These are phyloP conservation scores for Anadara kagoshimensis DNA, from an alignment of 1,140 invertebrate genomes.

Conservation along the genomic window DNA sequence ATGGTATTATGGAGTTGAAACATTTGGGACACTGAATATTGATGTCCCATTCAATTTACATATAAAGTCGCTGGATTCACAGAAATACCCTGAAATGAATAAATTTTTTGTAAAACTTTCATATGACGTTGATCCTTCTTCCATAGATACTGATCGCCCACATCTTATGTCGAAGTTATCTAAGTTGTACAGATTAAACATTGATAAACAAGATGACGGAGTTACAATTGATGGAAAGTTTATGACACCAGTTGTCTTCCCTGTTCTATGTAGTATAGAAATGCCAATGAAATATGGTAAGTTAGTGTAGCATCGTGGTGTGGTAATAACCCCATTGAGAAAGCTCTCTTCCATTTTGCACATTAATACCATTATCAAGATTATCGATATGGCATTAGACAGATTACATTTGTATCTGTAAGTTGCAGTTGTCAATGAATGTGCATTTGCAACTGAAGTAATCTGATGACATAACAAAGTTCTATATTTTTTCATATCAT, in stretches of 20 bases:
- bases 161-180: background rate
- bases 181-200: conserved; percentile 12
- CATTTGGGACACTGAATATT: conserved; percentile 13
- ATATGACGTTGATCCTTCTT: background rate
- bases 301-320: no score
- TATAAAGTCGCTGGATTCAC: conserved; percentile 16
- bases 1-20: conserved; percentile 17
- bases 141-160: no score
- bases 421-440: no score
- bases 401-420: no score
- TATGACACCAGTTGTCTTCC: conserved; percentile 3
- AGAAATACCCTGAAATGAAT: conserved; percentile 7
- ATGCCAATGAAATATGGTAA: conserved; percentile 19
- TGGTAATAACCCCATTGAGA: no score
- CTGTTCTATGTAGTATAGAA: conserved; percentile 6
- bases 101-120: conserved; percentile 4
- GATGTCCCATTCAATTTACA: conserved; percentile 11
- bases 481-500: no score
- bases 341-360: no score
- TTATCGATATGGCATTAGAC: no score
- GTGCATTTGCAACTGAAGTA: no score
- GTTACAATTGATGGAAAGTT: background rate
- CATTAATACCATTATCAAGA: no score
- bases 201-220: conserved; percentile 3
- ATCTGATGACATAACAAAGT: no score